Evolutionary conservation across 2,888 invertebrate species (phyloP), one percentile per base, ranked within the genome.

Genomic region (Calameuta idolon): DNA sequence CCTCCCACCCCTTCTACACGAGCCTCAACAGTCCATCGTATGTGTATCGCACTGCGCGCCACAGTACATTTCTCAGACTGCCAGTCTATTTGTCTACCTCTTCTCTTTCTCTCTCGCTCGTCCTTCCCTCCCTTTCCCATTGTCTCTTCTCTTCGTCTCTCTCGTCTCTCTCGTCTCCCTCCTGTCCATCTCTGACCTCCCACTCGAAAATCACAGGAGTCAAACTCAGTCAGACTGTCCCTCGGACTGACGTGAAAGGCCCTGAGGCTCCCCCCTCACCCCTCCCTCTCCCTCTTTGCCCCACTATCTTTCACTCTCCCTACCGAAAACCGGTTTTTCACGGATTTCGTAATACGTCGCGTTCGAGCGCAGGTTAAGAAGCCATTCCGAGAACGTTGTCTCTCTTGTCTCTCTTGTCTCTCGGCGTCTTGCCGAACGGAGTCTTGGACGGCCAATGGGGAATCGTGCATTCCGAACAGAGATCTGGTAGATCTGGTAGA

Each of bases 251-350:
- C 0, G 55, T 23, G 55, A 55, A 40, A 55, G 55, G 55, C 55
- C 23, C 55, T 0, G 55, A 55, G 23, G 55, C 23, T 2, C 2
- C 23, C 23, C 40, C 23, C 40, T 9, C n/a, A n/a, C n/a, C 1
- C 40, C 33, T 3, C 33, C 33, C 31, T 31, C 31, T 31, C 31
- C 31, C 31, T 31, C 31, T 2, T n/a, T n/a, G 33, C 4, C 33
- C 33, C 33, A 4, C 33, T 9, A 23, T 55, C 40, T 23, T 55
- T 55, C 55, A 55, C 55, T 55, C 71, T 31, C 71, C 71, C 71
- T 33, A 33, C 71, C 71, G 71, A 31, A 71, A 71, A 71, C 71
- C 71, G 71, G 71, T 71, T 33, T 71, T 71, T 71, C 31, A 33
- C 71, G 31, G 31, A 71, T 71, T 71, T 71, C 71, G 71, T 71